phyloP scores from a whole-genome alignment of 2,888 invertebrate species.

The Callimorpha dominula region DNA sequence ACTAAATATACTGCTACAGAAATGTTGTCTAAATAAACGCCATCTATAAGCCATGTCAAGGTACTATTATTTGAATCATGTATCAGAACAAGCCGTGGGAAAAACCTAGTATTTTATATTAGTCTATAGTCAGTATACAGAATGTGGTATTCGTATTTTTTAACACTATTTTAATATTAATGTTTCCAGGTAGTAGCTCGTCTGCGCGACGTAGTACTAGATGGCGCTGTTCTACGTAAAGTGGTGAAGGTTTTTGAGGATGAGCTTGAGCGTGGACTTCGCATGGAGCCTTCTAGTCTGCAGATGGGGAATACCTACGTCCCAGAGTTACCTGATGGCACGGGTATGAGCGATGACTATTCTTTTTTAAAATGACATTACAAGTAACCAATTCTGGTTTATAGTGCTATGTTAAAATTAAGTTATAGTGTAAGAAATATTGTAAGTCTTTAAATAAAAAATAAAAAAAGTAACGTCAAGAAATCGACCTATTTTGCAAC shows the following conservation, averaged over 20 bases:
- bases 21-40: neutral
- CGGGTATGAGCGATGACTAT: constrained; percentile 75
- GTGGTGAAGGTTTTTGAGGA: constrained; percentile 87
- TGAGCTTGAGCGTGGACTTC: constrained; percentile 89
- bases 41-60: neutral
- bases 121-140: neutral
- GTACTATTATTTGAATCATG: neutral
- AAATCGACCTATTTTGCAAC: neutral
- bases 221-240: constrained; percentile 74
- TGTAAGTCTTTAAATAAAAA: too few relatives aligned
- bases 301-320: constrained; percentile 93
- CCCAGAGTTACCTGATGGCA: constrained; percentile 90
- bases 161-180: neutral
- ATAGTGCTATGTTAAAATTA: too few relatives aligned
- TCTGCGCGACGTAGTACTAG: constrained; percentile 64
- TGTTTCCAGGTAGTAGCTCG: constrained; percentile 63
- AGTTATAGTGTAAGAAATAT: too few relatives aligned
- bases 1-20: too few relatives aligned
- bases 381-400: too few relatives aligned
- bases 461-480: neutral
- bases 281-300: constrained; percentile 88
- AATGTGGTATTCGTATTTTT: neutral
- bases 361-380: neutral
- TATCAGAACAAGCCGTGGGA: too few relatives aligned
- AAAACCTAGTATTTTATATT: neutral